A percentile compares a stretch with the other conserved stretches of the same genome.
Evolutionary conservation across 2,888 invertebrate species (phyloP).

Genomic region (Salticus scenicus): DNA sequence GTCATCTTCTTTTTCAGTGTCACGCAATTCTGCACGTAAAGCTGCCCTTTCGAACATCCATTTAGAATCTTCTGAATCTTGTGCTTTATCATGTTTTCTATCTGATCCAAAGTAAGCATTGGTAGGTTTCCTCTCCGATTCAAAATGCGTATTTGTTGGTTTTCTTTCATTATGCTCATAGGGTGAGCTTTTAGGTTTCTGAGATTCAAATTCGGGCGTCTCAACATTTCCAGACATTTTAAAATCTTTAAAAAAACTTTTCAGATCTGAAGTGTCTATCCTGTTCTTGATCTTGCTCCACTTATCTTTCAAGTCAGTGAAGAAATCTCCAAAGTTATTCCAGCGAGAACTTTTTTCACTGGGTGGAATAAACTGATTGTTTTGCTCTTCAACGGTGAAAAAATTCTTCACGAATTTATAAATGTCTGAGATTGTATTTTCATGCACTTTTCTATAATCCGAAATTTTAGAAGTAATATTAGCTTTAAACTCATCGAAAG

Average conservation of each 20-base stretch:
- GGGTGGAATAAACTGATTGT: background rate
- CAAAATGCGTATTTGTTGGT: background rate
- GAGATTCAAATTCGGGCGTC: background rate
- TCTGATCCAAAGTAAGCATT: background rate
- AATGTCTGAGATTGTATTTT: background rate
- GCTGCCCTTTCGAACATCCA: conserved; percentile 47
- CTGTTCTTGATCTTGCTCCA: conserved; percentile 20
- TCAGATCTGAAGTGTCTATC: background rate
- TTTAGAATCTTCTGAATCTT: background rate
- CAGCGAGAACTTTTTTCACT: background rate
- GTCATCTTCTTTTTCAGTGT: conserved; percentile 1
- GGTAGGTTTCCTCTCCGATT: background rate
- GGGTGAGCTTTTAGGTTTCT: background rate
- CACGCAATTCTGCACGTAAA: conserved; percentile 13
- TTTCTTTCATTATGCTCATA: background rate
- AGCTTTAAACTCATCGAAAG: background rate
- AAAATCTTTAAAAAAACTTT: conserved; percentile 12
- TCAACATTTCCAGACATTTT: background rate
- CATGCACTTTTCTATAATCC: background rate
- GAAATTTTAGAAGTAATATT: background rate
- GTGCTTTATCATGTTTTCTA: background rate
- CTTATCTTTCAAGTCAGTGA: conserved; percentile 28
- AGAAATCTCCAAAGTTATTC: conserved; percentile 35
- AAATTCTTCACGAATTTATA: background rate
- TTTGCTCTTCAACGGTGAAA: background rate